Percentiles rank a stretch among this genome's conserved stretches.
Conservation (phyloP, 2,113 vertebrate genomes). For the Pseudorectes ferrugineus region DNA sequence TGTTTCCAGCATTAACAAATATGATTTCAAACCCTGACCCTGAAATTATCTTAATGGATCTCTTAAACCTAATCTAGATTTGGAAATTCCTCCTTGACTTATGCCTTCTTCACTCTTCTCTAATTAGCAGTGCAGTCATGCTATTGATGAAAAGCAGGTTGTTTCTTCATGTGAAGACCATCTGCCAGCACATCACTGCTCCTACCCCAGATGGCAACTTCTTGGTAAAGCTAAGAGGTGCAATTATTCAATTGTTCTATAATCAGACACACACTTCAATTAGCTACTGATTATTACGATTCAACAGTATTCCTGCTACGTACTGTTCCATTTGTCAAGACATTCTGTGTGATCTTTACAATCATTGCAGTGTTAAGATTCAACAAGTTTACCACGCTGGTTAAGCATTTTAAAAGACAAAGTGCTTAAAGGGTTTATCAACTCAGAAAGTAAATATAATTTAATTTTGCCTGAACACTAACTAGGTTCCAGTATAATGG, state of each 20-base stretch:
- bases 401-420: neutral
- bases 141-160: neutral
- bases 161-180: neutral
- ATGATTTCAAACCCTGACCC: neutral
- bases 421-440: neutral
- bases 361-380: neutral
- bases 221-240: constrained; percentile 18
- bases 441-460: neutral
- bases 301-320: neutral
- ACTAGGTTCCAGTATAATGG: neutral
- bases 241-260: neutral
- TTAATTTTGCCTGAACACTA: neutral
- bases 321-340: neutral
- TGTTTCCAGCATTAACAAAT: neutral
- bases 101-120: neutral
- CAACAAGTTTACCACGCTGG: neutral
- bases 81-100: neutral
- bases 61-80: neutral
- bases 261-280: neutral
- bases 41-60: neutral
- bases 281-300: neutral
- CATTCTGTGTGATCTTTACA: neutral
- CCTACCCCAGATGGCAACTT: constrained; percentile 16
- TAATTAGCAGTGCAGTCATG: constrained; percentile 10
- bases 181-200: neutral